Evolutionary conservation across 2,888 invertebrate genomes (phyloP), one percentile per base, ranked within the genome.

Genomic region (Xestia c-nigrum): DNA sequence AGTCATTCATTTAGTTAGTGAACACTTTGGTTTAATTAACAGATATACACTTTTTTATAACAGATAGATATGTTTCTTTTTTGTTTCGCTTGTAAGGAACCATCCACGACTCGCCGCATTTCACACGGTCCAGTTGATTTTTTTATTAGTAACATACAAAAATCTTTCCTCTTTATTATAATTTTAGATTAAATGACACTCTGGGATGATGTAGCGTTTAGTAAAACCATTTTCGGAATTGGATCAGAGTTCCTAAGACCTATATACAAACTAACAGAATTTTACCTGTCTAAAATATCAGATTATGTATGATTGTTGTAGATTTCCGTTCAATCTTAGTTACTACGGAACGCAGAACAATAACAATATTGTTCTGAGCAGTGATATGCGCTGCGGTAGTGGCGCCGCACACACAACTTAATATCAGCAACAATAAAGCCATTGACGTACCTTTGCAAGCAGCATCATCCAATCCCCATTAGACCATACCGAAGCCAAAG

Each of bases 11-110:
- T 74, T 55, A 68, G 10, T 64, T 66, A 38, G n/a, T 67, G 52
- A 70, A 75, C 61, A 57, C 61, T 55, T 75, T 47, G 47, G 47
- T 67, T 81, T 78, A 67, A 74, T 81, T 81, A 46, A 46, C 21
- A 3, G 67, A 43, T 43, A 9, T 43, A 43, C 1, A 9, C 43
- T 43, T 43, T n/a, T 43, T 43, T 43, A 43, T 81, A 38, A 46
- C 21, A 3, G 67, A 65, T 46, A 21, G 31, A 10, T 10, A 40
- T 3, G 5, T 16, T 47, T 47, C 6, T 21, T 75, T 40, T 50
- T 75, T 31, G 40, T 50, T 61, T 19, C 12, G 16, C 16, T 21
- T 47, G 12, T 40, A 47, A 7, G 40, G 61, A 31, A 31, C 31
- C 19, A 31, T 14, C 24, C 14, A 24, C 16, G 19, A 19, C 31